These are phyloP conservation scores for Apistogramma diplotaenia DNA, from an alignment of 2,113 vertebrate species.

Conservation along the genomic window DNA sequence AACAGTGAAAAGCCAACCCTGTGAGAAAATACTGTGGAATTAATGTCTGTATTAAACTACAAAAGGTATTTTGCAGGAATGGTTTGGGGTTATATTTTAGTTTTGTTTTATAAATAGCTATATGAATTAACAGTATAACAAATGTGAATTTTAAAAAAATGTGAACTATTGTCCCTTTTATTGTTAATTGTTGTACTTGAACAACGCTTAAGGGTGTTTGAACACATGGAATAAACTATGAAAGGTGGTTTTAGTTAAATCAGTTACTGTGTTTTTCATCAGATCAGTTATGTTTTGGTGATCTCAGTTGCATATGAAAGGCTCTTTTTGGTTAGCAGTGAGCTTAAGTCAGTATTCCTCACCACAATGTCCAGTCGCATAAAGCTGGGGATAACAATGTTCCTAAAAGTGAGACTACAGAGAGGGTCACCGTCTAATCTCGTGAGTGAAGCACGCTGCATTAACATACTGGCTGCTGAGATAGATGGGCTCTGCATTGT, in stretches of 20 bases:
- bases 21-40: slow-evolving; percentile 68
- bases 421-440: slow-evolving; percentile 16
- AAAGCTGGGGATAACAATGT: slow-evolving; percentile 12
- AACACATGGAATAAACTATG: slow-evolving; percentile 76
- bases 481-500: slow-evolving; percentile 41
- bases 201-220: slow-evolving; percentile 76
- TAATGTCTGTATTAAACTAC: slow-evolving; percentile 73
- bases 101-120: slow-evolving; percentile 77
- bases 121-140: slow-evolving; percentile 79
- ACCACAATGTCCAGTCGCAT: slow-evolving; percentile 33
- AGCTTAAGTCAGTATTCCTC: slow-evolving; percentile 68
- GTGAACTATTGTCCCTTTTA: slow-evolving; percentile 80
- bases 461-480: slow-evolving; percentile 32
- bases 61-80: slow-evolving; percentile 75
- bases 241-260: slow-evolving; percentile 68
- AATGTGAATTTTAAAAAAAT: slow-evolving; percentile 79
- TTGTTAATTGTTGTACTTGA: slow-evolving; percentile 81
- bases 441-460: slow-evolving; percentile 35
- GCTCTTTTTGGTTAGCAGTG: slow-evolving; percentile 62
- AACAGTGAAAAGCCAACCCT: slow-evolving; percentile 53
- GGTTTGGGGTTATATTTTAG: slow-evolving; percentile 67
- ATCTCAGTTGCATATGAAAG: slow-evolving; percentile 51
- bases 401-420: slow-evolving; percentile 14
- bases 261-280: slow-evolving; percentile 62
- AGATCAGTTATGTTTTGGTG: slow-evolving; percentile 38